A percentile compares a stretch with the other conserved stretches of the same genome.
Conservation (phyloP, 2,797 vertebrate genomes). For the Eidolon dupreanum region DNA sequence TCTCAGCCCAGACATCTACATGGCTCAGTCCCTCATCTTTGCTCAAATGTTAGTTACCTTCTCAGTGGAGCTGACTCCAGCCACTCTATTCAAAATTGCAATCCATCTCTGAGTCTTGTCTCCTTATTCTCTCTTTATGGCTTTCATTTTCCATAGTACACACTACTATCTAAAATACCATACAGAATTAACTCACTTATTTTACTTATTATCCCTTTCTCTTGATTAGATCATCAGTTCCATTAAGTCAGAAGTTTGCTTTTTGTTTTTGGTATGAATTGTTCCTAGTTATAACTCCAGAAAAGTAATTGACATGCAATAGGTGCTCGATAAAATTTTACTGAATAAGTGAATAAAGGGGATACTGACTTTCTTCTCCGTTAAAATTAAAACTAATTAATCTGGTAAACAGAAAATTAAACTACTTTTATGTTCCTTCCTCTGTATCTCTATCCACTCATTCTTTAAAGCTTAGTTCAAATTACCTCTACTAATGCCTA, state of each 20-base stretch:
- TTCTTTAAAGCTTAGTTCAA: not conserved
- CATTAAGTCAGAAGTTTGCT: not conserved
- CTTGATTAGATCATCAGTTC: not conserved
- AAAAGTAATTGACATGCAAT: not conserved
- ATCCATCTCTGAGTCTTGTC: not conserved
- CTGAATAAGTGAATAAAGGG: not conserved
- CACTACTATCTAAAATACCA: not conserved
- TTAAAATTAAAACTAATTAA: not conserved
- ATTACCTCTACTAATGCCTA: not conserved
- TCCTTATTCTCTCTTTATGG: fast-evolving
- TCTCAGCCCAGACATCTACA: too few relatives aligned
- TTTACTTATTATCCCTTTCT: not conserved
- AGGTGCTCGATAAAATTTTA: not conserved
- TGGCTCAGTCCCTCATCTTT: not conserved
- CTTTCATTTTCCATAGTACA: not conserved
- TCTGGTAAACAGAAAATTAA: not conserved
- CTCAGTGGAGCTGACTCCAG: not conserved
- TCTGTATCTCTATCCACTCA: not conserved
- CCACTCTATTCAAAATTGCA: not conserved
- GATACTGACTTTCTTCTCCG: not conserved
- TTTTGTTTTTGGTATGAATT: not conserved
- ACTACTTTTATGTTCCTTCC: not conserved
- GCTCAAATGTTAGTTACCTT: not conserved
- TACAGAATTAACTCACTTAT: not conserved
- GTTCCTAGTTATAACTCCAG: not conserved